phyloP scores from a whole-genome alignment of 2,113 vertebrate species.

The Vireo altiloquus region DNA sequence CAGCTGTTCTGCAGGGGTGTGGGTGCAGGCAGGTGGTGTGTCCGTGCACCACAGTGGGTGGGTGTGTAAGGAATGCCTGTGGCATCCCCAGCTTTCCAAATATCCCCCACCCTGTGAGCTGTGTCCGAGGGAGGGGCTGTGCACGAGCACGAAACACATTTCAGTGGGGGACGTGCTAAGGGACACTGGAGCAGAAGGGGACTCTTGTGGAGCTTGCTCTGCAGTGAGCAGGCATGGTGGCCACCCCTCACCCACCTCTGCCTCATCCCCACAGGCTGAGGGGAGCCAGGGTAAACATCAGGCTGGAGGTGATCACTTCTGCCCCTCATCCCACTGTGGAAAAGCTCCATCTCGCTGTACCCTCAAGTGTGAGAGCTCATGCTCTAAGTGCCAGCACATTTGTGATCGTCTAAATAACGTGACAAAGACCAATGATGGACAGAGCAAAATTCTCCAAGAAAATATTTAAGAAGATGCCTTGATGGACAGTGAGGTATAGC shows the following conservation, averaged over 20 bases:
- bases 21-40: background rate
- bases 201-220: background rate
- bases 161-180: fast-evolving
- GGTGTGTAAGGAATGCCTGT: fast-evolving
- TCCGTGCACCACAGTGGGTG: background rate
- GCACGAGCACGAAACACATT: fast-evolving
- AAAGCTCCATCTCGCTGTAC: fast-evolving
- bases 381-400: background rate
- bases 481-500: background rate
- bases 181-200: background rate
- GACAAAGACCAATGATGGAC: background rate
- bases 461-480: background rate
- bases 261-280: background rate
- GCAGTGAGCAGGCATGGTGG: background rate
- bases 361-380: background rate
- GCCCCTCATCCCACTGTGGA: background rate
- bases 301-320: background rate
- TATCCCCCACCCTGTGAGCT: no score
- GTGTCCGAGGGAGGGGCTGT: background rate
- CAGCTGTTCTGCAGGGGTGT: background rate
- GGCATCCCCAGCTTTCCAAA: background rate
- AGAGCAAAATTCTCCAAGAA: background rate
- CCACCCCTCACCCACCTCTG: background rate
- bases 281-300: background rate
- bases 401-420: fast-evolving